Percentiles rank a stretch among this genome's conserved stretches.
These are phyloP conservation scores for Xestoiulus laeticollis DNA, from an alignment of 2,888 invertebrate genomes.

Conservation along the genomic window DNA sequence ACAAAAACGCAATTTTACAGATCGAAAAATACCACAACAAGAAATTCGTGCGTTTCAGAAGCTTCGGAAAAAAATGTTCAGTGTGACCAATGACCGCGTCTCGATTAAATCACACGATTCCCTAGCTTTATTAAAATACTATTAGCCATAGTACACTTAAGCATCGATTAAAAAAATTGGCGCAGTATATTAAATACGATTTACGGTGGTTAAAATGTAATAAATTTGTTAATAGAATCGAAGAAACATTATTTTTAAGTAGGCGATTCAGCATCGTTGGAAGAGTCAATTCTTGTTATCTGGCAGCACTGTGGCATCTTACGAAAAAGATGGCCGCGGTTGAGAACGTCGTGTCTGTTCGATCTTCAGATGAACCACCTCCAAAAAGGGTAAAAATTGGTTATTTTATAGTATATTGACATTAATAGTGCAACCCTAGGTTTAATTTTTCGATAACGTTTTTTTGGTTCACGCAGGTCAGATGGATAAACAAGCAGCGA, in stretches of 20 bases:
- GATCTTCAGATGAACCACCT: constrained; percentile 77
- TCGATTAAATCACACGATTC: neutral
- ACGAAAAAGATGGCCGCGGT: neutral
- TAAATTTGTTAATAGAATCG: too few relatives aligned
- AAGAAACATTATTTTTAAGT: too few relatives aligned
- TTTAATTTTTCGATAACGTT: neutral
- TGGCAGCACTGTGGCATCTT: neutral
- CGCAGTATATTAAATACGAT: too few relatives aligned
- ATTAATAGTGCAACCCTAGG: neutral
- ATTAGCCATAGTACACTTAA: too few relatives aligned
- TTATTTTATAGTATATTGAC: constrained; percentile 31
- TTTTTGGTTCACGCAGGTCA: constrained; percentile 70
- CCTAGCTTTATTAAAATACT: neutral
- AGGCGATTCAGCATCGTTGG: neutral
- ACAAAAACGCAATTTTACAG: neutral
- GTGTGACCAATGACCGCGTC: neutral
- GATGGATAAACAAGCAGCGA: constrained; percentile 94
- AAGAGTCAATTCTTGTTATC: neutral
- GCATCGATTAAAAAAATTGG: too few relatives aligned
- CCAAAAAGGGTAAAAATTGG: constrained; percentile 72
- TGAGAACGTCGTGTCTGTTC: constrained; percentile 64
- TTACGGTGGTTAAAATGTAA: too few relatives aligned
- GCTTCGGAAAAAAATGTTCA: neutral
- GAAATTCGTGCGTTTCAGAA: constrained; percentile 10
- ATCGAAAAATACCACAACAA: constrained; percentile 18